Evolutionary conservation across 2,113 vertebrate species (phyloP), one percentile per base, ranked within the genome.

Genomic region (Platichthys flesus): DNA sequence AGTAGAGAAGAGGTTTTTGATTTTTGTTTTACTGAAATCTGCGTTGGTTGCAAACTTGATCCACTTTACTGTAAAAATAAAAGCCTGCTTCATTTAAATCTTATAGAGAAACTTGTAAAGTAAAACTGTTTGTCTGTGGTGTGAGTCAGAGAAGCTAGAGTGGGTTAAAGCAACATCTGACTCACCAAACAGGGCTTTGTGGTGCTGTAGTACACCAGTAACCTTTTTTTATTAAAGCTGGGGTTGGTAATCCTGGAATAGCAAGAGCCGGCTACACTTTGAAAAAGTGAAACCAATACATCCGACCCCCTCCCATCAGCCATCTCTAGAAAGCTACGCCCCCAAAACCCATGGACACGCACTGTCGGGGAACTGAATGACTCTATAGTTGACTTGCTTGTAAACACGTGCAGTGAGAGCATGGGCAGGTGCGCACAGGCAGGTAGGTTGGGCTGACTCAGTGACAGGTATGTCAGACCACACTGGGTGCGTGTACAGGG

Each of bases 31-130:
- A 24, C 24, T 58, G 31, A 4, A 31, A 9, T 3, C 6, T 28
- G 24, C 13, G 2, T 24, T 28, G 64, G 67, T 67, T 71, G 40
- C 49, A 51, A 67, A 5, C 2, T 71, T 74, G 58, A 66, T 68
- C 58, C 55, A 42, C 56, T 74, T 28, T 76, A 71, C 63, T 72
- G 24, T 58, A 60, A 58, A 86, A 82, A 78, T 47, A 55, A 58
- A 78, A 75, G 35, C 37, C 70, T 7, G 8, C 16, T 51, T 49
- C 5, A 49, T 16, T 18, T 6, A 15, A 51, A 16, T 51, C 47
- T 16, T 7, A 7, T 2, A 15, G 47, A 7, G 56, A 72, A 83
- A 10, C 37, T 24, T 70, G 76, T 66, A 49, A 64, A 56, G 20
- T 37, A 35, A 31, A 31, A 31, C 31, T 31, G 31, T 31, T 31